These are phyloP conservation scores for Cheirogaleus major DNA, from an alignment of 2,797 vertebrate species.

Conservation along the genomic window DNA sequence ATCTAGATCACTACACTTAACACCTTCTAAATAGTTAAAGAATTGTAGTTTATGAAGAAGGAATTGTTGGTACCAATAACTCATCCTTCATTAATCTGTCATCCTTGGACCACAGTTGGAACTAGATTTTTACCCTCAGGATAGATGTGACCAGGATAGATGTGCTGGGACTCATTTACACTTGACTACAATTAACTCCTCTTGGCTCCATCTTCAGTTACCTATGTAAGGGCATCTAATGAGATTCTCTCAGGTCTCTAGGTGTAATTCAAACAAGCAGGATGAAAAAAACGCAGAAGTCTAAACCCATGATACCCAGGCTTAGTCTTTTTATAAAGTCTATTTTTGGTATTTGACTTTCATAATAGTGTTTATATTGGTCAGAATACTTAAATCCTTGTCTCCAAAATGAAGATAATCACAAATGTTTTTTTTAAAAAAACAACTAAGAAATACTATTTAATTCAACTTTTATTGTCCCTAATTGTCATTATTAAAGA, in stretches of 20 bases:
- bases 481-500: neutral
- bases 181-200: neutral
- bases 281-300: neutral
- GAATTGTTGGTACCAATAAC: neutral
- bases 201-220: neutral
- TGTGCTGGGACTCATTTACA: neutral
- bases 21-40: neutral
- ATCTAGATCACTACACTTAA: neutral
- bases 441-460: neutral
- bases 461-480: neutral
- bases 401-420: neutral
- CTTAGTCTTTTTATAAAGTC: neutral
- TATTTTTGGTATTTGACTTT: neutral
- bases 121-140: neutral
- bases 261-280: neutral
- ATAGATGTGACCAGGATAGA: neutral
- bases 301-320: neutral
- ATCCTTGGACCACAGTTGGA: neutral
- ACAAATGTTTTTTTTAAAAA: neutral
- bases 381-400: neutral
- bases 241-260: neutral
- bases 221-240: neutral
- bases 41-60: neutral
- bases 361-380: neutral
- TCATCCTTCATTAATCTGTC: neutral